Percentiles rank a stretch among this genome's conserved stretches.
Evolutionary conservation across 1,140 invertebrate species (phyloP).

Genomic region (Melitaea cinxia): DNA sequence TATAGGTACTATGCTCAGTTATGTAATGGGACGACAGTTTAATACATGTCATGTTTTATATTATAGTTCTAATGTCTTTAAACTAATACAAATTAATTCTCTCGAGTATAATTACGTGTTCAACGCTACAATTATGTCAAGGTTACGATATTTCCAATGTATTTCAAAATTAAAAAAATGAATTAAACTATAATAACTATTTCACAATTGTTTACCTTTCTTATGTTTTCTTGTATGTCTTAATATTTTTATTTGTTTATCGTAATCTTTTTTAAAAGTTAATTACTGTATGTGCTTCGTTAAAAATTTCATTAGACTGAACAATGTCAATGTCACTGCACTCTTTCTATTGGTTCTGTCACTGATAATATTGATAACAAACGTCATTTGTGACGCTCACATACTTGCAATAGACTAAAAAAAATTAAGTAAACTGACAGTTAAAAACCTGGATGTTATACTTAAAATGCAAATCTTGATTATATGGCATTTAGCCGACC

Average conservation of each 20-base stretch:
- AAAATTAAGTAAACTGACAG: too few species aligned
- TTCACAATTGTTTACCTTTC: constrained; percentile 12
- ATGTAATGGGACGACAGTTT: not conserved
- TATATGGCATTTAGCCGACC: too few species aligned
- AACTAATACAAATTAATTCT: constrained; percentile 21
- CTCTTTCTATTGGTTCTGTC: not conserved
- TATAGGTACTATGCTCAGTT: not conserved
- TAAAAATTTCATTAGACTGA: not conserved
- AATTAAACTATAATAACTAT: constrained; percentile 13
- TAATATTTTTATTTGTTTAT: not conserved
- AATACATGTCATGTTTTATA: not conserved
- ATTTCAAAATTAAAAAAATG: constrained; percentile 9
- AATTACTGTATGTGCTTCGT: not conserved
- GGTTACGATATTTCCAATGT: constrained; percentile 34
- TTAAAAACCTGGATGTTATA: too few species aligned
- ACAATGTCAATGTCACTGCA: constrained; percentile 5
- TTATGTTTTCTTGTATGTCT: constrained; percentile 14
- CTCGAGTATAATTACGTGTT: constrained; percentile 46
- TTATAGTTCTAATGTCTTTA: constrained; percentile 6
- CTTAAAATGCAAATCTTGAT: too few species aligned
- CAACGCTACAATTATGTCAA: constrained; percentile 46
- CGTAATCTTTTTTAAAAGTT: constrained; percentile 6
- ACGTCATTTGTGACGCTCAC: not conserved
- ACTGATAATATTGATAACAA: constrained; percentile 5
- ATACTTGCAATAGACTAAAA: not conserved